Conservation (phyloP, 2,888 invertebrate species). For the Spicauda simplicius region DNA sequence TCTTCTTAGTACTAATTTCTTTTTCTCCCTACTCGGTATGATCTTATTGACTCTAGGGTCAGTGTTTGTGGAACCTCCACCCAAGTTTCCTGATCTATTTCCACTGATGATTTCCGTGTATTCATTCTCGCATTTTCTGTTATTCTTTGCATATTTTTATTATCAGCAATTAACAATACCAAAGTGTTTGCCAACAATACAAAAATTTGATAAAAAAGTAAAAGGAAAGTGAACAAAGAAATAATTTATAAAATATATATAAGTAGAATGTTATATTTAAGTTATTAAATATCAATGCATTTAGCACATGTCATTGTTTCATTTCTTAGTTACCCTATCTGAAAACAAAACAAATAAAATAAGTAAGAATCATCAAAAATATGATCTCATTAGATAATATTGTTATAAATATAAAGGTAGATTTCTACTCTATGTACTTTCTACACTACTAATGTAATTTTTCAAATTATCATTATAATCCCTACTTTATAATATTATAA, state of each 20-base stretch:
- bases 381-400: too few species aligned
- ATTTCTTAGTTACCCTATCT: not conserved
- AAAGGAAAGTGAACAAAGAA: conserved; percentile 51
- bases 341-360: too few species aligned
- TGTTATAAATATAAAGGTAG: too few species aligned
- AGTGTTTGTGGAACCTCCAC: conserved; percentile 87
- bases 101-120: conserved; percentile 92
- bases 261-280: not conserved
- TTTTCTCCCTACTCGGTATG: conserved; percentile 87
- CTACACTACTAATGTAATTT: too few species aligned
- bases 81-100: conserved; percentile 92
- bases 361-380: too few species aligned
- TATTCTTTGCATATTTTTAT: conserved; percentile 91
- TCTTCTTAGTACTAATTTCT: conserved; percentile 64
- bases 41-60: conserved; percentile 83
- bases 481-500: too few species aligned
- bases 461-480: too few species aligned
- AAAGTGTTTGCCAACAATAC: conserved; percentile 54
- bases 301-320: not conserved
- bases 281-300: not conserved
- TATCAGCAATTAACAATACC: conserved; percentile 86
- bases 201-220: conserved; percentile 49
- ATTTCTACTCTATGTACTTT: too few species aligned
- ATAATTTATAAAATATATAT: not conserved
- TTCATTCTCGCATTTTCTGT: conserved; percentile 92